phyloP scores from a whole-genome alignment of 1,140 invertebrate genomes.

The Rhyacophila brunnea region DNA sequence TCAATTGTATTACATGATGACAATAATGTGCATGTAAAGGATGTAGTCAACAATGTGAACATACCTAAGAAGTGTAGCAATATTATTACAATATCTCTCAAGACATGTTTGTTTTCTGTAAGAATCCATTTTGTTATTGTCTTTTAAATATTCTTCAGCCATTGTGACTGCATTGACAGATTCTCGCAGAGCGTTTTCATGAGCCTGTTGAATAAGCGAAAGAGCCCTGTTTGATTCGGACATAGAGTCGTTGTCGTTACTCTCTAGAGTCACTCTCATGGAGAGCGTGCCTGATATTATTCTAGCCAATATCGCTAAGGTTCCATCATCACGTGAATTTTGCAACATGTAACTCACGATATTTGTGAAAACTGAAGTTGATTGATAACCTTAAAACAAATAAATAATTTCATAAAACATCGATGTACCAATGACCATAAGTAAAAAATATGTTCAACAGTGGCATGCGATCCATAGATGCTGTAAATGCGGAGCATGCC shows the following conservation, averaged over 20 bases:
- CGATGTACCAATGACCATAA: background rate
- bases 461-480: too few species aligned
- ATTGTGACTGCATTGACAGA: conserved; percentile 44
- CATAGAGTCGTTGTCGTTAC: conserved; percentile 41
- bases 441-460: conserved; percentile 9
- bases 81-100: conserved; percentile 49
- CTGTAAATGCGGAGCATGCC: too few species aligned
- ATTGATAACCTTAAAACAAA: conserved; percentile 51
- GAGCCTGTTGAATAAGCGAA: conserved; percentile 43
- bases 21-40: too few species aligned
- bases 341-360: conserved; percentile 56
- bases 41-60: conserved; percentile 1
- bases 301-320: conserved; percentile 54
- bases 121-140: conserved; percentile 27
- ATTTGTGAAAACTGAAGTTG: conserved; percentile 55
- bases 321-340: conserved; percentile 52
- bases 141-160: conserved; percentile 44
- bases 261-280: conserved; percentile 46
- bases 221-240: conserved; percentile 46
- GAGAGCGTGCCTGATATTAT: conserved; percentile 51
- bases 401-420: conserved; percentile 12
- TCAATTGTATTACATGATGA: background rate
- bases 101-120: conserved; percentile 42
- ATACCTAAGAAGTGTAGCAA: conserved; percentile 48
- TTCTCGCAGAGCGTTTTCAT: conserved; percentile 47